Base-by-base conservation (phyloP, 2,888 invertebrate species). In the Biston betularia region DNA sequence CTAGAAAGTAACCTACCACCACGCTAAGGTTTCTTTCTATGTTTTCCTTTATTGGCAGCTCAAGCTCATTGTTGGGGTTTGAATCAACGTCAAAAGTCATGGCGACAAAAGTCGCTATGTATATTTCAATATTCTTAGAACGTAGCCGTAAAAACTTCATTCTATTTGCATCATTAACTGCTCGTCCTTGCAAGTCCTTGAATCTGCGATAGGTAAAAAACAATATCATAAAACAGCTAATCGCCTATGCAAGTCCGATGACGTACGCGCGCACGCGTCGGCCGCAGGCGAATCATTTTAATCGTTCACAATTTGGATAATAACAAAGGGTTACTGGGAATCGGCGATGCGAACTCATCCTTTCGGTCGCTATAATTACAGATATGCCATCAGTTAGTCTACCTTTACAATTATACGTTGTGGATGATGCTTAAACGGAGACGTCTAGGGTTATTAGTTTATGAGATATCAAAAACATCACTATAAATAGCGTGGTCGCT, bases 231-330 rank as follows among this genome's bases (percentile, higher is more conserved):
- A 80, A 78, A 77, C 74, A 72, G 77, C 81, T 63, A 63, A 82
- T 81, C 79, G 73, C 74, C 78, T 79, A 79, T 83, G 81, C 80
- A 82, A 67, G 74, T 72, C 75, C 76, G 79, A 80, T 86, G 84
- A 82, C 81, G 84, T 79, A 80, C 76, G 69, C 61, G 75, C 78
- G 79, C 81, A 80, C 79, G 82, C 80, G 82, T 78, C 74, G 77
- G 80, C 74, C 79, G 72, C 74, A 55, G 81, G 87, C 83, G 68
- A 75, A 74, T 73, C 73, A 76, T 79, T 78, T 82, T 83, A 84
- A 85, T 85, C 80, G 84, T 81, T 83, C 74, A 80, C 83, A 84
- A 86, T 87, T 88, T 84, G 79, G 82, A 83, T 86, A 87, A 87
- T 87, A 85, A 85, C 79, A 77, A 81, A 83, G 82, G 81, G 80